Evolutionary conservation across 64 coral and sea anemone species (phyloP).

Genomic region (Dendronephthya gigantea): DNA sequence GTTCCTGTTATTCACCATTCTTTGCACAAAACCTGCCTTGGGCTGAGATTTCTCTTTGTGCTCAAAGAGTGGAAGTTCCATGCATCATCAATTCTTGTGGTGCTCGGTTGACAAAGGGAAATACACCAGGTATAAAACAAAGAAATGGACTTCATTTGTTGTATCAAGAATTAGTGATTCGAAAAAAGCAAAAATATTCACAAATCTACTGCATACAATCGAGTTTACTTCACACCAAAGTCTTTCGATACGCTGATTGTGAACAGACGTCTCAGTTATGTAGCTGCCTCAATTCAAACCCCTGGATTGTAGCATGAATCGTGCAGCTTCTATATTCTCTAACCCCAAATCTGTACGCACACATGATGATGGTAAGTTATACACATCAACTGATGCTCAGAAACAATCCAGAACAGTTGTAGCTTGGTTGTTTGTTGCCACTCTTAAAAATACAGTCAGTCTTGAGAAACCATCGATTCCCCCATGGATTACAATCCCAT

Average conservation of each 20-base stretch:
- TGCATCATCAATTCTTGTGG: background rate
- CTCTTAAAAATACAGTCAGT: constrained; percentile 4
- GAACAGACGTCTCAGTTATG: background rate
- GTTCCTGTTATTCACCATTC: background rate
- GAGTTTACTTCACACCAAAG: background rate
- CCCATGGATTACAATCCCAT: constrained; percentile 27
- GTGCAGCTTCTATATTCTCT: constrained; percentile 29
- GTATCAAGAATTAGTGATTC: background rate
- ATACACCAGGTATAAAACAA: constrained; percentile 16
- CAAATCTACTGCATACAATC: background rate
- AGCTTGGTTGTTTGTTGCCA: constrained; percentile 32
- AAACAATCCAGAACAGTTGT: constrained; percentile 24
- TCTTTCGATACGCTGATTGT: background rate
- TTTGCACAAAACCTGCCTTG: constrained; percentile 16
- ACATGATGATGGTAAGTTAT: constrained; percentile 34
- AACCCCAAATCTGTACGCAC: constrained; percentile 38
- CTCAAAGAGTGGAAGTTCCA: constrained; percentile 5
- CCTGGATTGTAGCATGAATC: constrained; percentile 28
- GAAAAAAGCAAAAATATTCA: background rate
- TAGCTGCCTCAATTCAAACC: constrained; percentile 21
- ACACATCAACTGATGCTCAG: background rate
- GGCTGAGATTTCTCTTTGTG: constrained; percentile 2
- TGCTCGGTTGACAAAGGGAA: constrained; percentile 13
- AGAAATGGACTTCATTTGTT: constrained; percentile 20
- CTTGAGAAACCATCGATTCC: constrained; percentile 39